Conservation (phyloP, 2,113 vertebrate species). For the Cynocephalus volans region DNA sequence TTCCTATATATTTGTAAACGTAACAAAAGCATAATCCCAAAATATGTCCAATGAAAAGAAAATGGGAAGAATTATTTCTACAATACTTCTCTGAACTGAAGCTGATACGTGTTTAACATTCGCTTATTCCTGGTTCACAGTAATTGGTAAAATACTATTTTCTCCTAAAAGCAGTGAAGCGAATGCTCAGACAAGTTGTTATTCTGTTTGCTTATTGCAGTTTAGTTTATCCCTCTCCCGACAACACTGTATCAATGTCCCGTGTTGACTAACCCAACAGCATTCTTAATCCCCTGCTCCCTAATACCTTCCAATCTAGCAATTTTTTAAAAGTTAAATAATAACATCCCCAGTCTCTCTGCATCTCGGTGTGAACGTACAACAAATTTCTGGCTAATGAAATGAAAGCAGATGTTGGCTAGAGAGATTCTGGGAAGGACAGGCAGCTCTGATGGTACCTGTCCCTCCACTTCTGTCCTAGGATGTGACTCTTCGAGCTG, state of each 20-base stretch:
- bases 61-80: neutral
- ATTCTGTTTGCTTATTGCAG: neutral
- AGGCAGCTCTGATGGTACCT: neutral
- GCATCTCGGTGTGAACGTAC: neutral
- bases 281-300: neutral
- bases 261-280: neutral
- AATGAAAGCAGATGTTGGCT: neutral
- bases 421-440: neutral
- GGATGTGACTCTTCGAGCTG: too few relatives aligned
- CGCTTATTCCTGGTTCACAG: neutral
- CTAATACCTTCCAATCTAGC: neutral
- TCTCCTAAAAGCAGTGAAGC: neutral
- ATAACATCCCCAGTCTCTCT: neutral
- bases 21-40: constrained; percentile 31
- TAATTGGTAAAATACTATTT: neutral
- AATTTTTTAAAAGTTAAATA: neutral
- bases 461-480: neutral
- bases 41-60: constrained; percentile 5
- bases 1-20: constrained; percentile 2
- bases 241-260: too few relatives aligned
- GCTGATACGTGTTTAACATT: neutral
- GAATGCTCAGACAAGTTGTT: neutral
- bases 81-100: neutral
- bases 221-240: neutral
- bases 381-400: neutral